phyloP scores from a whole-genome alignment of 2,797 vertebrate species.

The Coilia nasus region DNA sequence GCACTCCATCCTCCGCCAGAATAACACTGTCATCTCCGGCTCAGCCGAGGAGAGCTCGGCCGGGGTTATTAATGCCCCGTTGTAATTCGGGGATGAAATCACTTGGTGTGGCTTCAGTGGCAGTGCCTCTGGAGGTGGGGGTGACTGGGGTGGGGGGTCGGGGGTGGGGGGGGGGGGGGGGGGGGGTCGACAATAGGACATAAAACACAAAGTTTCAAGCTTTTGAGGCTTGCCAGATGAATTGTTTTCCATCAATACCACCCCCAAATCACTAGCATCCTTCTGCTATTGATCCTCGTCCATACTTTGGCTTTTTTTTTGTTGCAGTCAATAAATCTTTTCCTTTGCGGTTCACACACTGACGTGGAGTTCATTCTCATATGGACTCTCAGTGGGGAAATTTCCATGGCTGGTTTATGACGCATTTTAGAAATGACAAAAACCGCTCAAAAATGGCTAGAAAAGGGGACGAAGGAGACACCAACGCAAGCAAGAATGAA shows the following conservation, averaged over 20 bases:
- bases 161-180: no score
- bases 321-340: constrained; percentile 9
- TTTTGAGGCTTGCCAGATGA: neutral
- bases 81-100: constrained; percentile 12
- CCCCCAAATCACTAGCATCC: neutral
- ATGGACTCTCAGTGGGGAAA: neutral
- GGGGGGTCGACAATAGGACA: neutral
- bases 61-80: neutral
- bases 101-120: constrained; percentile 1
- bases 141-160: neutral
- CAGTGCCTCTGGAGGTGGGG: neutral
- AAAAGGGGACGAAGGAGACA: neutral
- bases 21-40: constrained; percentile 16
- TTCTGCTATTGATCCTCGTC: neutral
- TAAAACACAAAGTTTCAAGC: neutral
- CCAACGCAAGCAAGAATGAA: neutral
- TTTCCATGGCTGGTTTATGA: constrained; percentile 3
- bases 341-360: neutral
- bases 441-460: neutral
- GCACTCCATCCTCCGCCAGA: constrained; percentile 16
- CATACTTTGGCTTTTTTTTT: neutral
- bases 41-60: neutral
- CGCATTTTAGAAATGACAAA: neutral
- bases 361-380: neutral
- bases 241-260: constrained; percentile 15